These are phyloP conservation scores for Turritopsis dohrnii DNA, from an alignment of 30 jellyfish, hydroid and myxozoan species.

Conservation along the genomic window DNA sequence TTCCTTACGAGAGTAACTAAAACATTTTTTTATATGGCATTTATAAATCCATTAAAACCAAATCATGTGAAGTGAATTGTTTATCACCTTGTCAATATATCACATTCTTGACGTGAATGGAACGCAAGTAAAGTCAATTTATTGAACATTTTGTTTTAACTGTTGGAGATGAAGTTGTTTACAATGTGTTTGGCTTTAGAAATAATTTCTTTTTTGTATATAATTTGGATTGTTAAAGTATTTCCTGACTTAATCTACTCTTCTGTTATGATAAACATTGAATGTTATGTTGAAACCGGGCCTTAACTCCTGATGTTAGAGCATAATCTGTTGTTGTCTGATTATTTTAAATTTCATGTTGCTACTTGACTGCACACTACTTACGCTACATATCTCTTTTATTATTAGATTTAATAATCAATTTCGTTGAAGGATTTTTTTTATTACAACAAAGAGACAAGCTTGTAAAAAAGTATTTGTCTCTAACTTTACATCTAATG, in stretches of 20 bases:
- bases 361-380: not conserved
- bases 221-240: not conserved
- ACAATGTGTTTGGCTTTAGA: not conserved
- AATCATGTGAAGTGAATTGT: not conserved
- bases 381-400: not conserved
- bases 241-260: not conserved
- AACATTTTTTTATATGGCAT: not conserved
- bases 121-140: not conserved
- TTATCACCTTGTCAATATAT: not conserved
- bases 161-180: no score
- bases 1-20: not conserved
- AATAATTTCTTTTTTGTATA: not conserved
- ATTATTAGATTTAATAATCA: not conserved
- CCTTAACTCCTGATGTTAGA: not conserved
- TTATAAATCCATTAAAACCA: not conserved
- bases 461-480: not conserved
- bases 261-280: not conserved
- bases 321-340: not conserved
- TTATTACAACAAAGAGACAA: not conserved
- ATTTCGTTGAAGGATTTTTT: not conserved
- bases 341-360: not conserved
- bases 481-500: not conserved
- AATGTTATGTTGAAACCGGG: not conserved
- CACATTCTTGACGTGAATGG: not conserved
- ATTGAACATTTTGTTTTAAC: not conserved